Base-by-base conservation (phyloP, 92 coral and sea anemone genomes). In the Zoanthus sansibaricus region DNA sequence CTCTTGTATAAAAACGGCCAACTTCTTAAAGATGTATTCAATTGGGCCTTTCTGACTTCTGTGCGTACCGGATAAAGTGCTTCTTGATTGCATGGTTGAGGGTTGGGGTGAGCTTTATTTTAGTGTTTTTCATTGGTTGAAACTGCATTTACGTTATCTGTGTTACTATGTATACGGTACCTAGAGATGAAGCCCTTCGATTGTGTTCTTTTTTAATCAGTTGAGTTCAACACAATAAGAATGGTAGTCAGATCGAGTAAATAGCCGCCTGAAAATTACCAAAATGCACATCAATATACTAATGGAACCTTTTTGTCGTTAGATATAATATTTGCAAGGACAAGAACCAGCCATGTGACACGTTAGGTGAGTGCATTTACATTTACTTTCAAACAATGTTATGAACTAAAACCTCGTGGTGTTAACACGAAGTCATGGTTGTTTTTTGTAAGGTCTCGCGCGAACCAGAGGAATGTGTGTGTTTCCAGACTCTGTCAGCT, bases 271-370 rank as follows among this genome's bases (percentile, higher is more conserved):
- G 42, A 0, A 62, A 4, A 16, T 16, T 7, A 16, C 44, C 25
- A n/a, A 17, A 45, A 45, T 20, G 1, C 4, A 70, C 49, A 33
- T 52, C 13, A 17, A 8, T 49, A 72, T 45, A 5, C 20, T n/a
- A 44, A 2, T 9, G 6, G 15, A 37, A 44, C 9, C 16, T 25
- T 16, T 4, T 69, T 69, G 9, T 7, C 82, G 18, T 9, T 76
- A 97, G 99, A 89, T 95, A 97, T 78, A 94, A 95, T 78, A 95
- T 97, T 48, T 97, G 99, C 78, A 95, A 97, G 78, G 99, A 97
- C 90, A 97, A 95, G 84, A 95, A 97, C 77, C 98, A 97, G 64
- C 99, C 99, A 25, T 97, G 99, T 88, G 96, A 97, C 31, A 97
- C 98, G 4, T 75, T 97, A 61, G 97, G 97, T 94, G 77, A 14